A percentile compares a stretch with the other conserved stretches of the same genome.
Evolutionary conservation across 2,888 invertebrate species (phyloP).

Genomic region (Hyles lineata): DNA sequence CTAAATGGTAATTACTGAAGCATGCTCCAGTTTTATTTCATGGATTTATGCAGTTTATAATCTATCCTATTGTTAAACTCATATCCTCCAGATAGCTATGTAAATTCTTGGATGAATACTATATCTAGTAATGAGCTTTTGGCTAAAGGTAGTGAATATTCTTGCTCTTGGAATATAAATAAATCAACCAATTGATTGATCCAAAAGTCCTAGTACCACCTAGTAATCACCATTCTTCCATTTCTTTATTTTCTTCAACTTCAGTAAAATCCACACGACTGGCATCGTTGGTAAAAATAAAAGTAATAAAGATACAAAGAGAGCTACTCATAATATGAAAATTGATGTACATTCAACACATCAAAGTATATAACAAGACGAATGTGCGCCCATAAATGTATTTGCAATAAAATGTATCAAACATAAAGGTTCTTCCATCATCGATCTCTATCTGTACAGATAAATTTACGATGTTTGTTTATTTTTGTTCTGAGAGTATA

Average conservation of each 20-base stretch:
- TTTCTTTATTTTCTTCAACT: no score
- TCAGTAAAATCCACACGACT: not conserved
- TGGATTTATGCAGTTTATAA: no score
- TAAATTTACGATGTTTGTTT: not conserved
- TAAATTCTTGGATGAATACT: no score
- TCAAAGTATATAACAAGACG: conserved; percentile 34
- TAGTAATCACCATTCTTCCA: no score
- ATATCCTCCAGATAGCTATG: no score
- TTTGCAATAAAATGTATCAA: conserved; percentile 52
- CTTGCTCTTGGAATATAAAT: no score
- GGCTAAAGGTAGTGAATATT: no score
- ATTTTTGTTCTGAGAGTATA: not conserved
- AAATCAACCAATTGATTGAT: no score
- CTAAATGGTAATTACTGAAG: no score
- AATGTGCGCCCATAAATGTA: conserved; percentile 48
- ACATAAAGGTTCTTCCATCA: conserved; percentile 36
- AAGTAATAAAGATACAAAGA: not conserved
- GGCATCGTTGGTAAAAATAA: conserved; percentile 1
- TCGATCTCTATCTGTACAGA: not conserved
- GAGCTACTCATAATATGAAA: not conserved
- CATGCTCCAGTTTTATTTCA: no score
- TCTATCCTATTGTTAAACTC: no score
- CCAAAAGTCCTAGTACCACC: no score
- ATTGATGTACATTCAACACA: conserved; percentile 47
- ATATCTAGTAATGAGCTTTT: not conserved